phyloP scores from a whole-genome alignment of 2,113 vertebrate species.

The Alosa alosa region DNA sequence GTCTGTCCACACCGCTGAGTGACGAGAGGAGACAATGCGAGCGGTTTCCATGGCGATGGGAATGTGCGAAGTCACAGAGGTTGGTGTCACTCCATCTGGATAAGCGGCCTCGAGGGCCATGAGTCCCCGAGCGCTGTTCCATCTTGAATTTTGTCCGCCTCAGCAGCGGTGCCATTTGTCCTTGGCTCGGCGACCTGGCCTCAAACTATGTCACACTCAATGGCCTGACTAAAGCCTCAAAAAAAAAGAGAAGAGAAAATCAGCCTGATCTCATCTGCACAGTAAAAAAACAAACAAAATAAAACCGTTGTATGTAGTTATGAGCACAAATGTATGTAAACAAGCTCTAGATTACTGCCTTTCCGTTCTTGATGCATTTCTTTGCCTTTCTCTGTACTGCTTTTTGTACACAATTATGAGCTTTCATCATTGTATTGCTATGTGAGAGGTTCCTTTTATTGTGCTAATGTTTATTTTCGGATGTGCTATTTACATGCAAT shows the following conservation, averaged over 20 bases:
- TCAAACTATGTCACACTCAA: background rate
- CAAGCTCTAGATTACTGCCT: background rate
- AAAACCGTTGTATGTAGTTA: background rate
- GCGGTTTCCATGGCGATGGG: slow-evolving; percentile 26
- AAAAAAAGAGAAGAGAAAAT: background rate
- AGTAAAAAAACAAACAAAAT: background rate
- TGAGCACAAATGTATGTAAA: background rate
- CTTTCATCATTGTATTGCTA: background rate
- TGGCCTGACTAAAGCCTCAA: background rate
- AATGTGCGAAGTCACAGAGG: slow-evolving; percentile 17
- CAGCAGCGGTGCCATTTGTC: slow-evolving; percentile 9
- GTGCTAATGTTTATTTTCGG: background rate
- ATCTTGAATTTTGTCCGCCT: slow-evolving; percentile 13
- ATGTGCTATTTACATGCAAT: background rate
- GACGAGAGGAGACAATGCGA: slow-evolving; percentile 21
- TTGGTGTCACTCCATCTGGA: slow-evolving; percentile 8
- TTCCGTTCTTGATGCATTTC: background rate
- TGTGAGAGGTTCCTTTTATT: background rate
- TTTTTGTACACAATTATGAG: background rate
- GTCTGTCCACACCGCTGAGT: slow-evolving; percentile 16
- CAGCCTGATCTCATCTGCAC: background rate
- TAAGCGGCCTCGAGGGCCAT: background rate
- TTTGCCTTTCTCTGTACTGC: background rate
- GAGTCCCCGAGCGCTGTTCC: slow-evolving; percentile 5
- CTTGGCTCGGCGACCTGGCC: slow-evolving; percentile 10